Conservation (phyloP, 2,797 vertebrate genomes). For the Bradypodion pumilum region DNA sequence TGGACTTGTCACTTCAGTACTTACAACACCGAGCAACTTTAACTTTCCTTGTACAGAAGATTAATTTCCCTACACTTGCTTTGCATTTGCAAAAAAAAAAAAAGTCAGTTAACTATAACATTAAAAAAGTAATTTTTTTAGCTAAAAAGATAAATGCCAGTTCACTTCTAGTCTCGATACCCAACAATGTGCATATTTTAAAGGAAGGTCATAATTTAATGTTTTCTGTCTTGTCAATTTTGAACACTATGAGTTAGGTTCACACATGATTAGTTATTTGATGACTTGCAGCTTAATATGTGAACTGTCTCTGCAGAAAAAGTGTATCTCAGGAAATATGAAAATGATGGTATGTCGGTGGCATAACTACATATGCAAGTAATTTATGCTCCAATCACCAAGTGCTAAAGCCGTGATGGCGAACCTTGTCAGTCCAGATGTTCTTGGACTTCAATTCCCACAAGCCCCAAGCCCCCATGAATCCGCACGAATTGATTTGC, state of each 20-base stretch:
- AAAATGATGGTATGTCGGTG: not conserved
- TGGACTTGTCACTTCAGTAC: not conserved
- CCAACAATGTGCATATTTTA: not conserved
- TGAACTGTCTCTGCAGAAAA: not conserved
- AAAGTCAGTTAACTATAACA: not conserved
- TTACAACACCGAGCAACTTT: not conserved
- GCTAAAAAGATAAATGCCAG: too few relatives aligned
- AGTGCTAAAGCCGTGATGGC: too few relatives aligned
- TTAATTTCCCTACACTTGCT: not conserved
- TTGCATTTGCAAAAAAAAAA: conserved; percentile 37
- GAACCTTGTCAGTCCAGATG: too few relatives aligned
- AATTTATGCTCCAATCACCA: not conserved
- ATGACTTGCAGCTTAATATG: not conserved
- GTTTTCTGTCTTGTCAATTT: not conserved
- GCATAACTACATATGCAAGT: not conserved
- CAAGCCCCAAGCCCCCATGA: too few relatives aligned
- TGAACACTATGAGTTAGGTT: not conserved
- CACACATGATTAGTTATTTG: not conserved
- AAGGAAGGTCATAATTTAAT: not conserved
- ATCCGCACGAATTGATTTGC: too few relatives aligned
- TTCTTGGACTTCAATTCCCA: too few relatives aligned
- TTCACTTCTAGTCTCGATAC: not conserved
- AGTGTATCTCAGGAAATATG: not conserved
- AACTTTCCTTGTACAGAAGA: not conserved
- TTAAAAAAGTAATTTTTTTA: not conserved